Percentiles rank a stretch among this genome's conserved stretches.
phyloP scores from a whole-genome alignment of 2,113 vertebrate genomes.

The Coregonus clupeaformis region DNA sequence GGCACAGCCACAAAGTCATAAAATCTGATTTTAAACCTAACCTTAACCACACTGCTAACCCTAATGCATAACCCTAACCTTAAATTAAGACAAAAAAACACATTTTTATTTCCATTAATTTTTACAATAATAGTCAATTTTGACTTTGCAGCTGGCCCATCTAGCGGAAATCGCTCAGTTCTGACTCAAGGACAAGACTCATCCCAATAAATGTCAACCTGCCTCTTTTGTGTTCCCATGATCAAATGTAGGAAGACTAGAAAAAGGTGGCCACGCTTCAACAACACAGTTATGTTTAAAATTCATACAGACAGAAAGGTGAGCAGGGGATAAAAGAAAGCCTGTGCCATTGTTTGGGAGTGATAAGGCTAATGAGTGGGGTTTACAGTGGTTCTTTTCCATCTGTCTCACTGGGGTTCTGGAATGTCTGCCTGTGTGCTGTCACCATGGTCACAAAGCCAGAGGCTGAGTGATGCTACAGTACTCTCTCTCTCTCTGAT shows the following conservation, averaged over 20 bases:
- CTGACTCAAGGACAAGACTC: too few species aligned
- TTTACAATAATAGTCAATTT: too few species aligned
- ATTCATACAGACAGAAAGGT: background rate
- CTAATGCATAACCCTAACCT: too few species aligned
- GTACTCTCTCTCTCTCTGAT: background rate
- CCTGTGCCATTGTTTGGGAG: conserved; percentile 15
- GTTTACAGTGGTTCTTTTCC: conserved; percentile 18
- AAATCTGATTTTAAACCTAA: too few species aligned
- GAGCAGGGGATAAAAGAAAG: background rate
- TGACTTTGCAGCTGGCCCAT: too few species aligned
- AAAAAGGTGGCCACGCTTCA: background rate
- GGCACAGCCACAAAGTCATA: too few species aligned
- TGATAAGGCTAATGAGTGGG: conserved; percentile 48
- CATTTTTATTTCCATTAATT: too few species aligned
- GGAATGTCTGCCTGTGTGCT: conserved; percentile 28
- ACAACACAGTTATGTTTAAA: conserved; percentile 10
- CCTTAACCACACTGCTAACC: too few species aligned
- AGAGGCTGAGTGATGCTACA: background rate
- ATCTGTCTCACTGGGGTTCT: conserved; percentile 21
- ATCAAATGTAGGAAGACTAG: background rate
- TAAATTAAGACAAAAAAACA: too few species aligned
- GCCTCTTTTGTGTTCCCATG: background rate
- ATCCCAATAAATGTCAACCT: too few species aligned
- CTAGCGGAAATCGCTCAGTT: too few species aligned
- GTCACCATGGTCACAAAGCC: conserved; percentile 55